Evolutionary conservation across 2,888 invertebrate genomes (phyloP).

Genomic region (Podotricha telesiphe): DNA sequence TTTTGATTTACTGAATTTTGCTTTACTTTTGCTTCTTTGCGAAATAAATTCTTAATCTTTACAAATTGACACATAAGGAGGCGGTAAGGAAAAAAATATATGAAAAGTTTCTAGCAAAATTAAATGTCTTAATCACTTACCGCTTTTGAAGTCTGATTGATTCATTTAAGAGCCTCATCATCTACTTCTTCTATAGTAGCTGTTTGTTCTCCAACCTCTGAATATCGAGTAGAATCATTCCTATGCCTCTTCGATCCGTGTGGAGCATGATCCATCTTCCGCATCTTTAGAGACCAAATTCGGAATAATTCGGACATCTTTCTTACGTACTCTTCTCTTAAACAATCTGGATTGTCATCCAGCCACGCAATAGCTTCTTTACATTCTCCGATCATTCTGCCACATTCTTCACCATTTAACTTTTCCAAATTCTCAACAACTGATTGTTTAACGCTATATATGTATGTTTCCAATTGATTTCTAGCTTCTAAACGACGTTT

Average conservation of each 20-base stretch:
- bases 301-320: slow-evolving; percentile 62
- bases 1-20: too few species aligned
- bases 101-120: background rate
- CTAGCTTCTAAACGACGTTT: slow-evolving; percentile 61
- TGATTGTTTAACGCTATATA: slow-evolving; percentile 60
- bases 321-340: slow-evolving; percentile 62
- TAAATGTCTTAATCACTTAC: slow-evolving; percentile 18
- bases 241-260: slow-evolving; percentile 55
- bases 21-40: too few species aligned
- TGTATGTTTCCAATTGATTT: slow-evolving; percentile 66
- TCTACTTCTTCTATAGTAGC: slow-evolving; percentile 48
- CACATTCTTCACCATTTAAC: slow-evolving; percentile 54
- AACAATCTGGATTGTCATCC: slow-evolving; percentile 57
- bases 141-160: background rate
- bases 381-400: slow-evolving; percentile 57
- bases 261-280: slow-evolving; percentile 50
- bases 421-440: slow-evolving; percentile 54
- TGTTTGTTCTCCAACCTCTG: slow-evolving; percentile 41
- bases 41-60: background rate
- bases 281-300: slow-evolving; percentile 58
- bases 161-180: slow-evolving; percentile 9
- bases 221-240: slow-evolving; percentile 47
- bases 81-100: background rate
- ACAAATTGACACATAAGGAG: background rate
- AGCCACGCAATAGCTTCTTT: slow-evolving; percentile 61